Evolutionary conservation across 2,797 vertebrate species (phyloP).

Genomic region (Crypturellus tataupa): DNA sequence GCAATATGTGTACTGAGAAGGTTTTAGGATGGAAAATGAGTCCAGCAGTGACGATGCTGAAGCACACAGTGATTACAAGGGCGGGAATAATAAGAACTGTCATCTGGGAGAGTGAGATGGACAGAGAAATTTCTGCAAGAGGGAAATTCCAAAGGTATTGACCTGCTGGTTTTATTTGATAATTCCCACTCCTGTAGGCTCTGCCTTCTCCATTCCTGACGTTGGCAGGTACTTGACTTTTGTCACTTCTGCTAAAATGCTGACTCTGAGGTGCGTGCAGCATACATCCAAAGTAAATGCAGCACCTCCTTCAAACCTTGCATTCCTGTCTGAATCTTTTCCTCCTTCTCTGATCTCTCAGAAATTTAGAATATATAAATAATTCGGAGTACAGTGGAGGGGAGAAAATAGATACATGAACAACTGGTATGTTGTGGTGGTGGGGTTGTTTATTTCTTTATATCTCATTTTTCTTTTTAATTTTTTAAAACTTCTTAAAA

Average conservation of each 20-base stretch:
- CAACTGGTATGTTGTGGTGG: neutral
- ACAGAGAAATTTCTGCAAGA: neutral
- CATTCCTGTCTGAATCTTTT: neutral
- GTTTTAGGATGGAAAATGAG: neutral
- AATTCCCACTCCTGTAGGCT: neutral
- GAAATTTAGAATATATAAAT: neutral
- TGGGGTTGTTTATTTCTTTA: too few relatives aligned
- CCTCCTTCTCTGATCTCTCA: neutral
- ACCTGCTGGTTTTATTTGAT: neutral
- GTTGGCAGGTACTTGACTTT: conserved; percentile 32
- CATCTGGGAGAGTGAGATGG: neutral
- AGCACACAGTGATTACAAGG: neutral
- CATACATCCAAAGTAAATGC: neutral
- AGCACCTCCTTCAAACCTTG: neutral
- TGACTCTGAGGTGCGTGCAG: neutral
- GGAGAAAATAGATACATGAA: neutral
- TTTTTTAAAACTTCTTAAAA: neutral
- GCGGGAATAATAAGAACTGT: neutral
- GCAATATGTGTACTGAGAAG: neutral
- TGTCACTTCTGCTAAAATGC: conserved; percentile 40
- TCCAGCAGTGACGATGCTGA: neutral
- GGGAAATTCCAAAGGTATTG: neutral
- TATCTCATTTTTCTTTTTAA: neutral
- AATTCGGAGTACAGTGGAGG: neutral
- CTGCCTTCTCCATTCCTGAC: neutral